These are phyloP conservation scores for Shinisaurus crocodilurus DNA, from an alignment of 2,113 vertebrate species.

Conservation along the genomic window DNA sequence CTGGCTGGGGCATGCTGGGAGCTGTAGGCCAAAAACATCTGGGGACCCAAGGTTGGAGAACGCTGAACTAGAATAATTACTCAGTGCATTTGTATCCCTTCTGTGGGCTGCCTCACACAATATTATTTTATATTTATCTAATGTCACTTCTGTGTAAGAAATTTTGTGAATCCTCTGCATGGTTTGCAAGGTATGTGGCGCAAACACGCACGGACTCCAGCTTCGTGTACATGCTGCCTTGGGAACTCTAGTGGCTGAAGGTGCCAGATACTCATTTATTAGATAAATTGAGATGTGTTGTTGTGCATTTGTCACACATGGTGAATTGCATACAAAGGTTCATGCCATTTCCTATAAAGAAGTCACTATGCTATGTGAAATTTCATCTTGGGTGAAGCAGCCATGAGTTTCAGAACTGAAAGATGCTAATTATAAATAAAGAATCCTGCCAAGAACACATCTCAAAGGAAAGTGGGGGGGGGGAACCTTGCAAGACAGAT, in stretches of 20 bases:
- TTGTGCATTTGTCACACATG: background rate
- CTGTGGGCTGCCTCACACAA: background rate
- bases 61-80: slow-evolving; percentile 19
- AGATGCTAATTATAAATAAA: slow-evolving; percentile 63
- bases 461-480: slow-evolving; percentile 29
- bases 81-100: slow-evolving; percentile 18
- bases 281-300: background rate
- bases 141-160: background rate
- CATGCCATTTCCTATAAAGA: background rate
- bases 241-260: too few relatives aligned
- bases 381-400: background rate
- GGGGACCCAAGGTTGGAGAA: too few relatives aligned
- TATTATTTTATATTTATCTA: background rate
- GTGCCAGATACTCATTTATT: too few relatives aligned
- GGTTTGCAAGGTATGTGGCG: background rate
- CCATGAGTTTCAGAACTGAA: slow-evolving; percentile 48
- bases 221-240: background rate
- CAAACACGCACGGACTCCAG: background rate
- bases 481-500: slow-evolving; percentile 21
- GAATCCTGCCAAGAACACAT: slow-evolving; percentile 46
- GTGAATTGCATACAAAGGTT: background rate
- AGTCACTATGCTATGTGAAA: background rate
- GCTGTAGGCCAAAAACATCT: too few relatives aligned
- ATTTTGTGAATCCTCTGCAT: background rate
- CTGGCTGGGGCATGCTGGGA: too few relatives aligned